Percentiles rank a stretch among this genome's conserved stretches.
Conservation (phyloP, 2,797 vertebrate species). For the Geotrypetes seraphini region DNA sequence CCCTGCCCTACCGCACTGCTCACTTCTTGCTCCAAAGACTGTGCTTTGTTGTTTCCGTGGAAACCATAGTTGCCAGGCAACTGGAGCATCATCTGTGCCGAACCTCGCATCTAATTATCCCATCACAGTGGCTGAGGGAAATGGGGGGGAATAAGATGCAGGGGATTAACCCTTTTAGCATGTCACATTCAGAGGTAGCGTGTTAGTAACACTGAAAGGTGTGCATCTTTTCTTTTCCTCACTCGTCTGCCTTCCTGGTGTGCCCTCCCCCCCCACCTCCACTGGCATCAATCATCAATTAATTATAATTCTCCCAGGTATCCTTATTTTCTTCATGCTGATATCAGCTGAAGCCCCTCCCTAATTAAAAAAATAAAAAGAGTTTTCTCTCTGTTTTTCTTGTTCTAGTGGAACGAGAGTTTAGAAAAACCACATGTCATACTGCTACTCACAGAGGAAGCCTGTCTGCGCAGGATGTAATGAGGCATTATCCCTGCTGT, state of each 20-base stretch:
- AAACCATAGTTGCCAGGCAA: constrained; percentile 87
- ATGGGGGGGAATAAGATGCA: constrained; percentile 23
- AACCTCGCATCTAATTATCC: constrained; percentile 73
- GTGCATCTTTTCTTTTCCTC: constrained; percentile 13
- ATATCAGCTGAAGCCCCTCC: too few species aligned
- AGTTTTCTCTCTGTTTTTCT: too few species aligned
- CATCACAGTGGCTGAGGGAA: constrained; percentile 49
- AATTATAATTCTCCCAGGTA: neutral
- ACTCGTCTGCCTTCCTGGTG: neutral
- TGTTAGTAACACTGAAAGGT: constrained; percentile 43
- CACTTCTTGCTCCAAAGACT: constrained; percentile 59
- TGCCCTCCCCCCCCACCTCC: neutral
- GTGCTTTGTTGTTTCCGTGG: constrained; percentile 69
- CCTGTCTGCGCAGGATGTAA: too few species aligned
- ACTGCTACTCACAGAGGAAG: too few species aligned
- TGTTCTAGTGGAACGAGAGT: too few species aligned
- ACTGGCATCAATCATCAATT: too few species aligned
- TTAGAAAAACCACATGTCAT: too few species aligned
- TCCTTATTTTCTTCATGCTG: too few species aligned
- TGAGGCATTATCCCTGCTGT: too few species aligned
- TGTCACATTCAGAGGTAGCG: constrained; percentile 39
- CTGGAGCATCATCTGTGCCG: constrained; percentile 68
- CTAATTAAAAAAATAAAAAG: too few species aligned
- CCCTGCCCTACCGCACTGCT: constrained; percentile 55
- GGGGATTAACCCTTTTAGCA: constrained; percentile 45